Conservation (phyloP, 2,888 invertebrate genomes). For the Acrobeloides nanus region DNA sequence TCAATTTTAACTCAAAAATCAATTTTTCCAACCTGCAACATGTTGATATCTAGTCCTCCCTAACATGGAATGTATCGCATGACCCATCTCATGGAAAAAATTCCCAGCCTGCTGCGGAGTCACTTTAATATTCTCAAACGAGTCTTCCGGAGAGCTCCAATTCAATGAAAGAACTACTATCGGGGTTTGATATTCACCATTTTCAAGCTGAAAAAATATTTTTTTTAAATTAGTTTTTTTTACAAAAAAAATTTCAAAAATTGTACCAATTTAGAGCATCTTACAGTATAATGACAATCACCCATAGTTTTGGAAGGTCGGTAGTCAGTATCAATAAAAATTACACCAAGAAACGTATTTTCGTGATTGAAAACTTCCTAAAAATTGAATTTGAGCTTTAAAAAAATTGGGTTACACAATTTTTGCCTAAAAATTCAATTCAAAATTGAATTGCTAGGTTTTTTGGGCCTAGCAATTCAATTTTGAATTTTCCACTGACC, state of each 20-base stretch:
- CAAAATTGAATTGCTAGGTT: conserved; percentile 1
- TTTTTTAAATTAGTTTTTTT: neutral
- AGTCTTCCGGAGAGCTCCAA: conserved; percentile 4
- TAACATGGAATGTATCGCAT: conserved; percentile 96
- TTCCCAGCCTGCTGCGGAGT: conserved; percentile 82
- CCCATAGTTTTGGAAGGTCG: conserved; percentile 80
- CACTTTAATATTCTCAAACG: conserved; percentile 56
- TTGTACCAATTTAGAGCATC: conserved; percentile 70
- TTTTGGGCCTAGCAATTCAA: neutral
- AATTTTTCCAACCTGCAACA: conserved; percentile 63
- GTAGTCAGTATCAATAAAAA: conserved; percentile 94
- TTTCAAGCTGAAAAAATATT: conserved; percentile 19
- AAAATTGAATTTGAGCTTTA: neutral
- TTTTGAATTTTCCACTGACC: conserved; percentile 55
- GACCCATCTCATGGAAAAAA: conserved; percentile 96
- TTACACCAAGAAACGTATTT: conserved; percentile 67
- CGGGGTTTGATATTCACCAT: conserved; percentile 25
- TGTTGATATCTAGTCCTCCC: conserved; percentile 91
- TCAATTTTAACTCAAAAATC: conserved; percentile 1
- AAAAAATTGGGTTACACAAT: conserved; percentile 1
- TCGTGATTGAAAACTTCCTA: conserved; percentile 68
- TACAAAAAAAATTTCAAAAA: neutral
- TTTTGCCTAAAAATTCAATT: no score
- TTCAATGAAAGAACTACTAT: conserved; percentile 50
- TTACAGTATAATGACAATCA: conserved; percentile 97